Base-by-base conservation (phyloP, 2,888 invertebrate genomes). In the Hypomecis punctinalis region DNA sequence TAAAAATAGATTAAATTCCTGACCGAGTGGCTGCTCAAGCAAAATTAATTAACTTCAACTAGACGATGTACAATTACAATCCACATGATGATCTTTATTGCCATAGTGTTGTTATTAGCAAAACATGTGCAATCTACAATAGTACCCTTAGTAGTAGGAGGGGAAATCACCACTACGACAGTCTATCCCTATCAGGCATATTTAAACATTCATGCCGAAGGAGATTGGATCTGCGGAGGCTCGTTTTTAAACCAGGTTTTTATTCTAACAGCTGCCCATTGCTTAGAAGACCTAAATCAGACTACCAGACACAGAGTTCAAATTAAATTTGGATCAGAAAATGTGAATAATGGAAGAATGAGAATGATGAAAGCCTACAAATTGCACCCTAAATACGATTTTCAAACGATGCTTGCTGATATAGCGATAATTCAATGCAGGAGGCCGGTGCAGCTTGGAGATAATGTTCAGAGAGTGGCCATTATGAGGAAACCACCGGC, bases 251-350 rank as follows among this genome's bases (percentile, higher is more conserved):
- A 53, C 33, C 42, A 53, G 42, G 23, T 10, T 40, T 4, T 42
- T 3, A 10, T 53, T 10, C 23, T 53, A 9, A 53, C 53, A 7
- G 42, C 53, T 23, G 40, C 53, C 10, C 42, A 42, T 42, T 53
- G 23, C 6, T 13, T 39, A n/a, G 52, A 52, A 39, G 39, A 51
- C 8, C 13, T 51, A 11, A 8, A 13, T n/a, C 6, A 33, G 10
- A 0, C 23, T n/a, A 8, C 6, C 7, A 4, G 8, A 0, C 5
- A 3, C 0, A 36, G 36, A 8, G 11, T 51, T 4, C 4, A 7
- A 0, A 13, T 51, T 5, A 39, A 51, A 13, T 51, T 13, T 8
- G 39, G 39, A 7, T 51, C 51, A 11, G 51, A 11, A 39, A 8
- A 7, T 51, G 39, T 39, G 11, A 11, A n/a, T 5, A n/a, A 51